Percentiles rank a stretch among this genome's conserved stretches.
Evolutionary conservation across 2,113 vertebrate genomes (phyloP).

Genomic region (Rhinogobius similis): DNA sequence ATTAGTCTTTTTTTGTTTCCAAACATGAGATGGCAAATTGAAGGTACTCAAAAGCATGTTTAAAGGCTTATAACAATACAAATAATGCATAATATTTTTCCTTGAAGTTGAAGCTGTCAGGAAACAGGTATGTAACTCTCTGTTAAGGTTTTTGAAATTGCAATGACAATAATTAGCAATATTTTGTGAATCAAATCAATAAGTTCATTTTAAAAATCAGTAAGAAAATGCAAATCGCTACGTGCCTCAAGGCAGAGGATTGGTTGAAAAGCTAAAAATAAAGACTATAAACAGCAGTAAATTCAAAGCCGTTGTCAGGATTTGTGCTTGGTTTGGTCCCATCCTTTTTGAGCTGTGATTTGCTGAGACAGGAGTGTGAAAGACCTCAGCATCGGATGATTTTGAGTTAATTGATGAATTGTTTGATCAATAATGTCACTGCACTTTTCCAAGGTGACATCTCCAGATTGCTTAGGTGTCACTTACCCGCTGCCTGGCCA

Average conservation of each 20-base stretch:
- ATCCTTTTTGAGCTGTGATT: conserved; percentile 10
- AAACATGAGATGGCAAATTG: too few relatives aligned
- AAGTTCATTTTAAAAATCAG: too few relatives aligned
- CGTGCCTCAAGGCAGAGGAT: neutral
- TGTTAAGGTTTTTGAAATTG: neutral
- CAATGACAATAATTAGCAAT: neutral
- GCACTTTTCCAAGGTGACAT: neutral
- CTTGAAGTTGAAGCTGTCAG: neutral
- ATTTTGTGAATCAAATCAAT: too few relatives aligned
- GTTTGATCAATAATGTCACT: conserved; percentile 2
- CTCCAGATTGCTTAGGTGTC: conserved; percentile 5
- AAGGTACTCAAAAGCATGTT: too few relatives aligned
- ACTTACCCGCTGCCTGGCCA: conserved; percentile 2
- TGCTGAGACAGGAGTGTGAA: neutral
- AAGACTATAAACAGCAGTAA: neutral
- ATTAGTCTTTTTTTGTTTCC: too few relatives aligned
- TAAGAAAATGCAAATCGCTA: too few relatives aligned
- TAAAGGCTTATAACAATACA: too few relatives aligned
- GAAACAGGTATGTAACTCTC: neutral
- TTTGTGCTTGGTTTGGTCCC: neutral
- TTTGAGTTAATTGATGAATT: conserved; percentile 5
- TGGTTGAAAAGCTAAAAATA: neutral
- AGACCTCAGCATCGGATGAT: neutral
- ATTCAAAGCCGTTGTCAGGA: conserved; percentile 9
- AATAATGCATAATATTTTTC: too few relatives aligned